Base-by-base conservation (phyloP, 2,113 vertebrate species). In the Delphinus delphis region DNA sequence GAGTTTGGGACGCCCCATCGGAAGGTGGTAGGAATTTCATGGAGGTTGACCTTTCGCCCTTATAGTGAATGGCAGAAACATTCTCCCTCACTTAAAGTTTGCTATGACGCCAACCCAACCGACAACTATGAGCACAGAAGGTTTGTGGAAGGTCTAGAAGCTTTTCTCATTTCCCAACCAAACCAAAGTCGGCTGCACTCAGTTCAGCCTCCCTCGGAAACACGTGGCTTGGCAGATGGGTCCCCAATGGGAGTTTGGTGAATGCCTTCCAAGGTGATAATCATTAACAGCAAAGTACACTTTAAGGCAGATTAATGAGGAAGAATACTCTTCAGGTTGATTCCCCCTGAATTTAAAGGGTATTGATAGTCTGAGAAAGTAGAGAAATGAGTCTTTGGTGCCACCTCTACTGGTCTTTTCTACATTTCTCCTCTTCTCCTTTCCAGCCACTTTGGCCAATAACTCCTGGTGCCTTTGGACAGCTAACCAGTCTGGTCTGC, bases 1-100 rank as follows among this genome's bases (percentile, higher is more conserved):
- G 62, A 31, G 55, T 12, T 3, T 1, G 50, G 15, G 20, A 0
- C 2, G 26, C 33, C 23, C 60, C 55, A 0, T 14, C 1, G 4
- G 12, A 26, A 85, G 68, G 67, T 0, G 38, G 12, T 13, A 23
- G 0, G 4, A 14, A n/a, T 55, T 62, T 50, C 73, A 21, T 3
- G 14, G 85, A 58, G 33, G 7, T 25, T 4, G 31, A 17, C 10
- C 28, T 86, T 50, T 73, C 60, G 63, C n/a, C n/a, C 95, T 74
- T 55, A 38, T 6, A 10, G 23, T 2, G 28, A 90, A 20, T 2
- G 26, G 53, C 5, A 31, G 26, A 73, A 62, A 36, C 10, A 1
- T 14, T 50, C 31, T 77, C 44, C 9, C 71, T 62, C 17, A 31
- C 36, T 53, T 77, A 2, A 50, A 50, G 28, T 36, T 25, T 44